A percentile compares a stretch with the other conserved stretches of the same genome.
Evolutionary conservation across 1,140 invertebrate genomes (phyloP).

Genomic region (Rhyzopertha dominica): DNA sequence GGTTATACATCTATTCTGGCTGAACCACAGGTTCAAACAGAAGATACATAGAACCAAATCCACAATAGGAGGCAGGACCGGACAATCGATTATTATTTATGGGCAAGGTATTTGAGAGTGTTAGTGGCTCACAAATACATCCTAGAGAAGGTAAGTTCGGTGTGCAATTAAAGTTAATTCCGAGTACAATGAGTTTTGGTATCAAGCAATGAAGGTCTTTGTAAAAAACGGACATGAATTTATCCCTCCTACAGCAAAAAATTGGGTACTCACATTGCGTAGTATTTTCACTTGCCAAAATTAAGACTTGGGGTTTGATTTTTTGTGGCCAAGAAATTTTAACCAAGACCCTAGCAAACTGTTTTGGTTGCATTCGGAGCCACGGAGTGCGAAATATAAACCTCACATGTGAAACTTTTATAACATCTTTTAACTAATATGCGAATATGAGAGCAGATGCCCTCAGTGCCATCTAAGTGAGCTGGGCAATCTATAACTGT

Average conservation of each 20-base stretch:
- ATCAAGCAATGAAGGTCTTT: too few relatives aligned
- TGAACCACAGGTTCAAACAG: too few relatives aligned
- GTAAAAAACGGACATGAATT: too few relatives aligned
- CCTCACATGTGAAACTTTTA: constrained; percentile 12
- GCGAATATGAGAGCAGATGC: too few relatives aligned
- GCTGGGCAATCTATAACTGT: too few relatives aligned
- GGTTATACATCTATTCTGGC: too few relatives aligned
- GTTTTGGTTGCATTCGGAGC: constrained; percentile 17
- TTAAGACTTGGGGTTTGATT: constrained; percentile 7
- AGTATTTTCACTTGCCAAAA: constrained; percentile 12
- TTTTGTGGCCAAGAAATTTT: constrained; percentile 13
- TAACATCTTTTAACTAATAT: constrained; percentile 16
- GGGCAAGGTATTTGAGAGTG: constrained; percentile 17
- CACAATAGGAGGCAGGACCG: too few relatives aligned
- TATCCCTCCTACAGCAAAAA: constrained; percentile 16
- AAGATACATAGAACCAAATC: too few relatives aligned
- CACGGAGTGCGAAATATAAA: constrained; percentile 17
- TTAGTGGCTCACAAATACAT: not conserved
- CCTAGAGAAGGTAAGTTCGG: too few relatives aligned
- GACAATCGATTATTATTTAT: constrained; percentile 1
- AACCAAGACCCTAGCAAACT: constrained; percentile 23
- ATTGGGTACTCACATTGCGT: constrained; percentile 14
- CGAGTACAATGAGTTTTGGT: too few relatives aligned
- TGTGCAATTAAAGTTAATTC: too few relatives aligned
- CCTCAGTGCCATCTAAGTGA: too few relatives aligned